Conservation (phyloP, 2,888 invertebrate species). For the Drosophila limbata region DNA sequence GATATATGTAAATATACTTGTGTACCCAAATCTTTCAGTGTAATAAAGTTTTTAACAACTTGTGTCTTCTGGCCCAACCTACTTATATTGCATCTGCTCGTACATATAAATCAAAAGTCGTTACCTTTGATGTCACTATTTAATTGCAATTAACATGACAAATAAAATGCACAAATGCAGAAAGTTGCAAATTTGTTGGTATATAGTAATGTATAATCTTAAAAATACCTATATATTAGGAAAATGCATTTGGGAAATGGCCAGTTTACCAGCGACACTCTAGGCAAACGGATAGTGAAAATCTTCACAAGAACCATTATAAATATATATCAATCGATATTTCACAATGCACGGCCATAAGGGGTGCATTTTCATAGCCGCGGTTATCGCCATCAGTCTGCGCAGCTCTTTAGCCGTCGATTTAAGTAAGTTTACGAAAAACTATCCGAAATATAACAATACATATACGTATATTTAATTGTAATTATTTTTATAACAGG, state of each 20-base stretch:
- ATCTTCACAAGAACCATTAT: not conserved
- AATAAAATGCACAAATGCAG: not conserved
- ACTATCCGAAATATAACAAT: not conserved
- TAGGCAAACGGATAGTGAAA: constrained; percentile 15
- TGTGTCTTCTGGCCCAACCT: constrained; percentile 16
- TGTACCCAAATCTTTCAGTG: not conserved
- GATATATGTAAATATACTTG: not conserved
- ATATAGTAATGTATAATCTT: too few relatives aligned
- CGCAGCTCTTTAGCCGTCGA: not conserved
- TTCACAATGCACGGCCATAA: constrained; percentile 31
- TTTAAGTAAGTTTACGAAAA: constrained; percentile 19
- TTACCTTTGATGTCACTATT: not conserved
- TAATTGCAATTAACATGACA: not conserved
- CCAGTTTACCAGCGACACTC: constrained; percentile 47
- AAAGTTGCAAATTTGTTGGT: not conserved
- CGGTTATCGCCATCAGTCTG: constrained; percentile 37
- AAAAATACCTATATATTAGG: not conserved
- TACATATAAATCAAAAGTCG: constrained; percentile 10
- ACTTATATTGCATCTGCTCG: constrained; percentile 27
- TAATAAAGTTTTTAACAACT: not conserved
- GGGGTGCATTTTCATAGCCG: constrained; percentile 32
- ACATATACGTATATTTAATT: not conserved
- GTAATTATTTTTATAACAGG: not conserved
- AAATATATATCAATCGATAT: constrained; percentile 10
- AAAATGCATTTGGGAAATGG: constrained; percentile 21